Evolutionary conservation across 2,888 invertebrate species (phyloP).

Genomic region (Leptogaster cylindrica): DNA sequence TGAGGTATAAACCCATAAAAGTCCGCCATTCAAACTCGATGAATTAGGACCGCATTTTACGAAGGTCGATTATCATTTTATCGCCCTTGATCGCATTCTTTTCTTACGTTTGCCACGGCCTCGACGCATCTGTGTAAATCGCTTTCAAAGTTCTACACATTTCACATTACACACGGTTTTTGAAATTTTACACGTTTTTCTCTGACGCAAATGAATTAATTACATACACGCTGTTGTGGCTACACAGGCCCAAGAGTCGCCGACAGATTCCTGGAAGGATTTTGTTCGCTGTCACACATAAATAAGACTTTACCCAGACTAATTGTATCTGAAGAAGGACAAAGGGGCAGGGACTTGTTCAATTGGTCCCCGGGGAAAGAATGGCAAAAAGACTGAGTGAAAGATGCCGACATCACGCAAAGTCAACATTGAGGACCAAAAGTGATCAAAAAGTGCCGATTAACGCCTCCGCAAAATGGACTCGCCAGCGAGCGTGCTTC

Average conservation of each 20-base stretch:
- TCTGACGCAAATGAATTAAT: constrained; percentile 25
- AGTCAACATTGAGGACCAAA: constrained; percentile 10
- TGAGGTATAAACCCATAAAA: constrained; percentile 27
- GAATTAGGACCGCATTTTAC: constrained; percentile 15
- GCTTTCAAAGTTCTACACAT: constrained; percentile 13
- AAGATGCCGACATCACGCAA: constrained; percentile 35
- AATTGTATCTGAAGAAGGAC: constrained; percentile 14
- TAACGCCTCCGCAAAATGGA: constrained; percentile 34
- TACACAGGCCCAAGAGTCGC: constrained; percentile 11
- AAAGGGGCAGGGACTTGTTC: not conserved
- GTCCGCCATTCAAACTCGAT: not conserved
- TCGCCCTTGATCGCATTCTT: not conserved
- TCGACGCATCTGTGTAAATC: not conserved
- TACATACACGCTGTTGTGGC: not conserved
- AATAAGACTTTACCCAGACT: constrained; percentile 18
- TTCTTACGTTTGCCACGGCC: not conserved
- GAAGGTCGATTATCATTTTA: constrained; percentile 25
- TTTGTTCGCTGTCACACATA: constrained; percentile 16
- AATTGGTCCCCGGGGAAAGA: constrained; percentile 31
- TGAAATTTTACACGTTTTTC: constrained; percentile 13
- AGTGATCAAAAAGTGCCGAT: constrained; percentile 37
- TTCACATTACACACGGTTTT: not conserved
- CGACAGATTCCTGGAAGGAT: constrained; percentile 27
- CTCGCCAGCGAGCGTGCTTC: constrained; percentile 31
- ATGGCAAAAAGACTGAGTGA: constrained; percentile 3